These are phyloP conservation scores for Oryzias woworae DNA, from an alignment of 2,113 vertebrate genomes.

Conservation along the genomic window DNA sequence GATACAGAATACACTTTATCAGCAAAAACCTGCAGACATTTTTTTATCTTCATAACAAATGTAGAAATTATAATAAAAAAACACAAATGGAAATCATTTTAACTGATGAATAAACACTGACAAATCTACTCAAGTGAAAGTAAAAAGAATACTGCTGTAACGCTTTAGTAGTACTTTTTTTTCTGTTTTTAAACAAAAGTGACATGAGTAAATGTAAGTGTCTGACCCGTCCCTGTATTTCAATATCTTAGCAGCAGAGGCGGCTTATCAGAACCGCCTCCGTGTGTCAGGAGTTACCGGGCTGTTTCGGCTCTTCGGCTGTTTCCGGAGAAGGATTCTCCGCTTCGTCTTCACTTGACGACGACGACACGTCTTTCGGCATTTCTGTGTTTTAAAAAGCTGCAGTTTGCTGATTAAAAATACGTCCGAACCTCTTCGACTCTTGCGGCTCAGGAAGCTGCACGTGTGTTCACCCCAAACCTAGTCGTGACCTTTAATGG, in stretches of 20 bases:
- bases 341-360: constrained; percentile 55
- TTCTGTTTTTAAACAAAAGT: no score
- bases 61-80: no score
- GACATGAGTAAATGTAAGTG: no score
- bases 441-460: constrained; percentile 14
- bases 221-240: no score
- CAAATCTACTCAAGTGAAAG: no score
- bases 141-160: no score
- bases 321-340: background rate
- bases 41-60: no score
- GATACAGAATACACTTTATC: no score
- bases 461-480: constrained; percentile 48
- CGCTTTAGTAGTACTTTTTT: no score
- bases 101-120: no score
- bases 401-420: background rate
- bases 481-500: constrained; percentile 25
- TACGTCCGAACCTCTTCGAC: background rate
- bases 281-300: constrained; percentile 10
- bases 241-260: background rate
- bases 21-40: no score
- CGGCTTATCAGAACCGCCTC: background rate
- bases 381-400: constrained; percentile 29
- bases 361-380: constrained; percentile 45
- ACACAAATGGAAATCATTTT: no score
- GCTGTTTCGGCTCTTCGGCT: background rate